Evolutionary conservation across 2,797 vertebrate genomes (phyloP).

Genomic region (Gymnopithys bicolor): DNA sequence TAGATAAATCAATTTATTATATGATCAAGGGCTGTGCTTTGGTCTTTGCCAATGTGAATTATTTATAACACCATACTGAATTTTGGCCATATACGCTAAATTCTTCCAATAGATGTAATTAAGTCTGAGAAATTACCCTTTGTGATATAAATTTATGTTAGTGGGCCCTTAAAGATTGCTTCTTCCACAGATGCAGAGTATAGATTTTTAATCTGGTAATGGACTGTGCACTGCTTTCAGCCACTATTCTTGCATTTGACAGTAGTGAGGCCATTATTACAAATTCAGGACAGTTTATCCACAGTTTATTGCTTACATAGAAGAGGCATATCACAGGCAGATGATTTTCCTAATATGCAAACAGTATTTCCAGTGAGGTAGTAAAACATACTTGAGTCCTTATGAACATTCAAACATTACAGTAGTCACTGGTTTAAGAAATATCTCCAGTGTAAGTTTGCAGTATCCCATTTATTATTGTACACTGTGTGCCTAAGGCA

Average conservation of each 20-base stretch:
- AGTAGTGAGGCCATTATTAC: background rate
- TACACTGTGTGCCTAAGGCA: background rate
- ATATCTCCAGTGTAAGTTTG: background rate
- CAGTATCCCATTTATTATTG: background rate
- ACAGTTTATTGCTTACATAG: background rate
- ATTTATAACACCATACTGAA: background rate
- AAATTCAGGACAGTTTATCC: background rate
- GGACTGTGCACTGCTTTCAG: background rate
- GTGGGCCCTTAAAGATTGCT: background rate
- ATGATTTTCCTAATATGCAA: background rate
- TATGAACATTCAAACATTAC: background rate
- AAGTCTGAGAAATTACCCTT: background rate
- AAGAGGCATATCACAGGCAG: background rate
- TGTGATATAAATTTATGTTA: background rate
- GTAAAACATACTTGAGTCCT: background rate
- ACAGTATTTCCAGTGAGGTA: background rate
- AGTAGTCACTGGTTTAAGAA: background rate
- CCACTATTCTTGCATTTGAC: background rate
- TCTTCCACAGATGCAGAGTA: background rate
- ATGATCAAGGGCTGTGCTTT: background rate
- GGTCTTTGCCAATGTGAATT: conserved; percentile 16
- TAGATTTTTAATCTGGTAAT: background rate
- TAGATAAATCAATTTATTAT: background rate
- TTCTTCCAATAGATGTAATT: background rate
- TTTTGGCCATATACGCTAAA: background rate